Evolutionary conservation across 2,113 vertebrate genomes (phyloP).

Genomic region (Trinectes maculatus): DNA sequence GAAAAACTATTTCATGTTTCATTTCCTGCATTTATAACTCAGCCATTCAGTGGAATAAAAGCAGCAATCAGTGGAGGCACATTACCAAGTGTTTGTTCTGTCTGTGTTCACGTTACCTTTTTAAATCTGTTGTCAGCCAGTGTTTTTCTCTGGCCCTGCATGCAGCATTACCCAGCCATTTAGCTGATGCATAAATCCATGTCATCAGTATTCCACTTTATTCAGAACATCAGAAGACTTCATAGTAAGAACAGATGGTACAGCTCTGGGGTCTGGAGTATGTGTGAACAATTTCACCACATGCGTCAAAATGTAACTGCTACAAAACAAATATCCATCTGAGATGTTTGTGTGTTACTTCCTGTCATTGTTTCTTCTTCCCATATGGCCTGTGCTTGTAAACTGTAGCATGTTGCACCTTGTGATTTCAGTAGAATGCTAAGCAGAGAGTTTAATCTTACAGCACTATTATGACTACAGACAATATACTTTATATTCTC

Average conservation of each 20-base stretch:
- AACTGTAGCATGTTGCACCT: not conserved
- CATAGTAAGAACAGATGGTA: slow-evolving; percentile 40
- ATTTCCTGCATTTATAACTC: slow-evolving; percentile 18
- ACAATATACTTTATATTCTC: too few species aligned
- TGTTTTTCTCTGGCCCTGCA: slow-evolving; percentile 3
- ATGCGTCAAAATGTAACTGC: not conserved
- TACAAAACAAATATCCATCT: slow-evolving; percentile 16
- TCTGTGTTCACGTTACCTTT: not conserved
- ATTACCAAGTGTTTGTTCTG: not conserved
- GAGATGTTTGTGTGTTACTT: not conserved
- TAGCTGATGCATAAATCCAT: slow-evolving; percentile 43
- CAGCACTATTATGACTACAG: not conserved
- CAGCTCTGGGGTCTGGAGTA: slow-evolving; percentile 1
- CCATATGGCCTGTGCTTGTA: not conserved
- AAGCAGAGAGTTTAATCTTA: not conserved
- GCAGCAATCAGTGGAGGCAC: not conserved
- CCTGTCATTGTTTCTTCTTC: not conserved
- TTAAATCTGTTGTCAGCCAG: not conserved
- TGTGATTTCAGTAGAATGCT: not conserved
- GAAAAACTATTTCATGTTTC: not conserved
- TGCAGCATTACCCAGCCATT: slow-evolving; percentile 25
- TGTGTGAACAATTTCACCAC: slow-evolving; percentile 17
- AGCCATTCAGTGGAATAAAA: not conserved
- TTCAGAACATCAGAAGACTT: not conserved
- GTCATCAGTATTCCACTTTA: slow-evolving; percentile 20